Percentiles rank a stretch among this genome's conserved stretches.
Evolutionary conservation across 2,888 invertebrate species (phyloP).

Genomic region (Embidobia sp.): DNA sequence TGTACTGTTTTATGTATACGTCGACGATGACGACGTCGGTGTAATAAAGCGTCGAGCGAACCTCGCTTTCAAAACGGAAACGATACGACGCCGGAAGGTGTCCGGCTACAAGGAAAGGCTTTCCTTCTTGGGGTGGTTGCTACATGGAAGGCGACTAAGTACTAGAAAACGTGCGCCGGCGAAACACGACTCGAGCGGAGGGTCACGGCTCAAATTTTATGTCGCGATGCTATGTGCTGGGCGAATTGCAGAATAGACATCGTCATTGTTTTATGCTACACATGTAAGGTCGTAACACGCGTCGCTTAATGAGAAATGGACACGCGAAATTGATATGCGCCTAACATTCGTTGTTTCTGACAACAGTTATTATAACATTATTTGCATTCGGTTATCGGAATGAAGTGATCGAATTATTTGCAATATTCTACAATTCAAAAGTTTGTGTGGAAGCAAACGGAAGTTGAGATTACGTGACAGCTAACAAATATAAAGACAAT

Average conservation of each 20-base stretch:
- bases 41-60: slow-evolving; percentile 71
- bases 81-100: slow-evolving; percentile 79
- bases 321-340: slow-evolving; percentile 79
- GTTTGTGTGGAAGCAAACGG: too few relatives aligned
- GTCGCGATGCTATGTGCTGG: slow-evolving; percentile 55
- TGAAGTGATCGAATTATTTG: slow-evolving; percentile 16
- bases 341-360: slow-evolving; percentile 62
- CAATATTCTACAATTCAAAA: too few relatives aligned
- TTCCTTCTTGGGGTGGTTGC: slow-evolving; percentile 70
- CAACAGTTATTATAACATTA: slow-evolving; percentile 44
- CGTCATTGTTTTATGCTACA: slow-evolving; percentile 67
- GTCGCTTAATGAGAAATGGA: slow-evolving; percentile 76
- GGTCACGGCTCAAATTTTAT: slow-evolving; percentile 62
- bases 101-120: slow-evolving; percentile 77
- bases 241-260: slow-evolving; percentile 62
- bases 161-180: slow-evolving; percentile 61
- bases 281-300: slow-evolving; percentile 76
- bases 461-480: too few relatives aligned
- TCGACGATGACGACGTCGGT: slow-evolving; percentile 61
- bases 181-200: slow-evolving; percentile 48
- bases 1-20: slow-evolving; percentile 64
- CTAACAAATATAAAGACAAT: too few relatives aligned
- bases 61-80: slow-evolving; percentile 78
- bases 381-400: slow-evolving; percentile 15
- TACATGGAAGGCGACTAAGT: slow-evolving; percentile 47